Conservation (phyloP, 2,113 vertebrate species). For the Syngnathoides biaculeatus region DNA sequence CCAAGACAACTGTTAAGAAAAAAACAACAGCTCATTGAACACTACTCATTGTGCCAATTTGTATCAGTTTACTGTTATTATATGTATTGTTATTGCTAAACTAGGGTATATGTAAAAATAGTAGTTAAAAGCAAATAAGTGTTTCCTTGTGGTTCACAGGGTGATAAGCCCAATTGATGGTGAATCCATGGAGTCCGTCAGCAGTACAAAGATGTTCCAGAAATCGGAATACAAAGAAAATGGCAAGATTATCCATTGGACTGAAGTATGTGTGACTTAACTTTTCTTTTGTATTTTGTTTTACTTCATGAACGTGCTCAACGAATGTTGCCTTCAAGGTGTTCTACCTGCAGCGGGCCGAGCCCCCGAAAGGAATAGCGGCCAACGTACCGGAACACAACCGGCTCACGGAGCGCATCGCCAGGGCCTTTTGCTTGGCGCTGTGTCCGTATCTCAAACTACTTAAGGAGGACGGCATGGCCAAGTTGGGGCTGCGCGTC, state of each 20-base stretch:
- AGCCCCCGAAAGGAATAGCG: slow-evolving; percentile 77
- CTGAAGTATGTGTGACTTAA: slow-evolving; percentile 79
- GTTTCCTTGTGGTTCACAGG: slow-evolving; percentile 53
- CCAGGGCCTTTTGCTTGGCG: slow-evolving; percentile 90
- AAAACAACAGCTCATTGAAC: not conserved
- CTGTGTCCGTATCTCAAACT: slow-evolving; percentile 92
- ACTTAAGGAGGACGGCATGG: slow-evolving; percentile 96
- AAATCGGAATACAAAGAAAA: slow-evolving; percentile 96
- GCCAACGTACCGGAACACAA: slow-evolving; percentile 87
- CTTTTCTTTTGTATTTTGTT: accelerated
- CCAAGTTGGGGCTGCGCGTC: slow-evolving; percentile 90
- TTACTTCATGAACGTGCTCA: not conserved
- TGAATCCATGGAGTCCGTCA: slow-evolving; percentile 94
- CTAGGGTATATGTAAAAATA: too few species aligned
- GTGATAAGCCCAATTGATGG: slow-evolving; percentile 94
- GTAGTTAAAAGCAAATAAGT: not conserved
- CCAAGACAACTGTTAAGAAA: not conserved
- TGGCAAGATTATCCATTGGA: slow-evolving; percentile 97
- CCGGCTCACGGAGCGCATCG: slow-evolving; percentile 88
- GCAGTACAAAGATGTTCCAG: slow-evolving; percentile 93
- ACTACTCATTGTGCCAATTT: not conserved
- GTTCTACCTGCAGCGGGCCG: slow-evolving; percentile 88
- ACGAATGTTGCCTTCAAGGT: slow-evolving; percentile 75
- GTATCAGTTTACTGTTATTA: not conserved
- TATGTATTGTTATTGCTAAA: too few species aligned